Conservation (phyloP, 2,797 vertebrate genomes). For the Siniperca scherzeri region DNA sequence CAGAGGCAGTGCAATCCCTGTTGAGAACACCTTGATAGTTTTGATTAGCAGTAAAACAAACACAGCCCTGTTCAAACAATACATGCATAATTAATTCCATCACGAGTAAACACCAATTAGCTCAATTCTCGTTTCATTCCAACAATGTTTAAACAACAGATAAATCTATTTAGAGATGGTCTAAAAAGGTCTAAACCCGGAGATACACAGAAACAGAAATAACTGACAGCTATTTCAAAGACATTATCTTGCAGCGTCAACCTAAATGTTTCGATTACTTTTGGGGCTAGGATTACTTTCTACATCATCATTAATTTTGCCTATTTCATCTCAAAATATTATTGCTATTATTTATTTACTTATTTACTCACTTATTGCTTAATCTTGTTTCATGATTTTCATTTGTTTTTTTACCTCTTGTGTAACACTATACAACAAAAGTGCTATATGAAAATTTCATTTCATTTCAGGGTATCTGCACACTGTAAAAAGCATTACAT, state of each 20-base stretch:
- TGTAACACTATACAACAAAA: not conserved
- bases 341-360: not conserved
- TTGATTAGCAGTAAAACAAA: slow-evolving; percentile 60
- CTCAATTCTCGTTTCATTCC: slow-evolving; percentile 44
- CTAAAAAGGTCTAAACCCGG: slow-evolving; percentile 36
- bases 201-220: slow-evolving; percentile 30
- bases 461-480: not conserved
- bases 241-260: not conserved
- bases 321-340: not conserved
- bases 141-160: slow-evolving; percentile 57
- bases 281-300: not conserved
- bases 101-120: slow-evolving; percentile 57
- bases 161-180: slow-evolving; percentile 50
- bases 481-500: no score
- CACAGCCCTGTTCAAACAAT: slow-evolving; percentile 50
- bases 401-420: not conserved
- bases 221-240: slow-evolving; percentile 27
- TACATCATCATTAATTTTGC: not conserved
- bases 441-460: not conserved
- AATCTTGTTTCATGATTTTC: not conserved
- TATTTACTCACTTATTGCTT: not conserved
- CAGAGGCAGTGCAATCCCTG: slow-evolving; percentile 36
- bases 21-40: slow-evolving; percentile 55
- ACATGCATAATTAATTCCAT: slow-evolving; percentile 55
- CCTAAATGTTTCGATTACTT: not conserved